Evolutionary conservation across 2,113 vertebrate genomes (phyloP).

Genomic region (Accipiter cooperii): DNA sequence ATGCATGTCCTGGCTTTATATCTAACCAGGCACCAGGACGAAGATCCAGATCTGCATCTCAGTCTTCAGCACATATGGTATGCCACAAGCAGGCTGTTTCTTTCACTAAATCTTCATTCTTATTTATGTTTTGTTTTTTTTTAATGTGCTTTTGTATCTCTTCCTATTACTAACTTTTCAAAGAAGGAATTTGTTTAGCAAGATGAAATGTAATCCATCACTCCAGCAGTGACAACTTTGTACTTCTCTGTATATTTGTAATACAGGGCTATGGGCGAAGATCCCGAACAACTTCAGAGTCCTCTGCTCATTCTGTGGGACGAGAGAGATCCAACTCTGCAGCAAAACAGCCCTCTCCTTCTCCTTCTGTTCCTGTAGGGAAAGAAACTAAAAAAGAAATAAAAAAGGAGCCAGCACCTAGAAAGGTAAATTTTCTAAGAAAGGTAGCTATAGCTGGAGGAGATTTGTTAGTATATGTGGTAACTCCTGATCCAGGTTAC

Average conservation of each 20-base stretch:
- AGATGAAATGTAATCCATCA: not conserved
- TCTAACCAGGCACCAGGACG: slow-evolving; percentile 65
- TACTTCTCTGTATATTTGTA: not conserved
- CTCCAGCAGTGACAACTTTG: not conserved
- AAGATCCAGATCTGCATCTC: slow-evolving; percentile 79
- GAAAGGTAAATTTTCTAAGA: slow-evolving; percentile 56
- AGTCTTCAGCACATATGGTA: slow-evolving; percentile 80
- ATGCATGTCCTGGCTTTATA: not conserved
- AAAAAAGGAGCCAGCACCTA: slow-evolving; percentile 62
- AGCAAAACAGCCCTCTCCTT: slow-evolving; percentile 70
- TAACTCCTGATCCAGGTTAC: not conserved
- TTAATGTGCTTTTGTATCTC: not conserved
- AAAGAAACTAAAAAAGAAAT: slow-evolving; percentile 33
- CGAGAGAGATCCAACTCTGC: slow-evolving; percentile 76
- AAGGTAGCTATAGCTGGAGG: not conserved
- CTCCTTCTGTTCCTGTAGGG: slow-evolving; percentile 72
- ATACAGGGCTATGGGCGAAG: slow-evolving; percentile 71
- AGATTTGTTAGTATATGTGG: not conserved
- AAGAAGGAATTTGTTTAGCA: not conserved
- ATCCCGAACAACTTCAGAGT: slow-evolving; percentile 82
- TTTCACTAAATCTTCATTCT: not conserved
- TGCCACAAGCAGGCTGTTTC: not conserved
- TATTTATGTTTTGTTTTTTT: not conserved
- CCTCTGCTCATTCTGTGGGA: slow-evolving; percentile 77
- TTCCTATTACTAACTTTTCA: not conserved